Base-by-base conservation (phyloP, 2,888 invertebrate species). In the Drosophila ustulata region DNA sequence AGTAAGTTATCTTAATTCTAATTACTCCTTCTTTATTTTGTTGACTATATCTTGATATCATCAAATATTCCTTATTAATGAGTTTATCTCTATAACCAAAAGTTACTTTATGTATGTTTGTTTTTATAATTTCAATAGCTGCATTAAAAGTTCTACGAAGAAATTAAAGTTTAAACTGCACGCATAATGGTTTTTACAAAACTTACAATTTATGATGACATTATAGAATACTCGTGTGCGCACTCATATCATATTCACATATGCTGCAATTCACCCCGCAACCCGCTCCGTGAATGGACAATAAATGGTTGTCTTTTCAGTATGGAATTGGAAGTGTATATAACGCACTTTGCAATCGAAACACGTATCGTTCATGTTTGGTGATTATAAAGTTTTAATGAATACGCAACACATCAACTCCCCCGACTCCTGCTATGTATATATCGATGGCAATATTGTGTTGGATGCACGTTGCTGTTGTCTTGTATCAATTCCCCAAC, bases 351-450 rank as follows among this genome's bases (percentile, higher is more conserved):
- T 75, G 73, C 68, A 82, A 80, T 78, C 82, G 70, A 50, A 63
- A 55, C 82, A 82, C 82, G 82, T 82, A 66, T 72, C 65, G 66
- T 73, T 75, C 74, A 77, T 75, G 75, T 77, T 88, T 80, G 83
- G 88, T 84, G 87, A 89, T 89, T 85, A 88, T 87, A 89, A 89
- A 86, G 84, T 88, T 88, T 89, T 88, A 89, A 88, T 81, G 88
- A 86, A 78, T 88, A 78, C 78, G 80, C 82, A 86, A 67, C 77
- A 81, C 72, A 78, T 78, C 75, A 9, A 13, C 11, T 43, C 62
- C 49, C 59, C 50, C 4, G 13, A 37, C 37, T 18, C 18, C 2
- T 18, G 18, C 18, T 18, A 18, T 18, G 18, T 18, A 18, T 18
- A 18, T 18, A 37, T 47, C 57, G 34, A 61, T 58, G 64, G 64